phyloP scores from a whole-genome alignment of 2,113 vertebrate genomes.

The Galemys pyrenaicus region DNA sequence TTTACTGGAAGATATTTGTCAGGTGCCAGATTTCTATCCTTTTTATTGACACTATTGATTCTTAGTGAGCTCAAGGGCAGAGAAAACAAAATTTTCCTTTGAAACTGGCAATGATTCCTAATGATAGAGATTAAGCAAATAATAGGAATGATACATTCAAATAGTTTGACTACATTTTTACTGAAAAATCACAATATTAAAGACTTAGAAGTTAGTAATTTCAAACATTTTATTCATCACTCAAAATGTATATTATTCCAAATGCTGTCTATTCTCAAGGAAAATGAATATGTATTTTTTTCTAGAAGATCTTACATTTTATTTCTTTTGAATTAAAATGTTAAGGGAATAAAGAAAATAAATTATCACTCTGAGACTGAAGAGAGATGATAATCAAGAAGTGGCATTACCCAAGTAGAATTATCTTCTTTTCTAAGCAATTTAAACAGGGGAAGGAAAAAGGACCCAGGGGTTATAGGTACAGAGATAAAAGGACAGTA shows the following conservation, averaged over 20 bases:
- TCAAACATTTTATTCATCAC: slow-evolving; percentile 12
- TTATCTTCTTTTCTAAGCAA: background rate
- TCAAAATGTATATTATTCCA: background rate
- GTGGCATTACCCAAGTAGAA: background rate
- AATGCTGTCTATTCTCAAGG: background rate
- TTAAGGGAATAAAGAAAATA: background rate
- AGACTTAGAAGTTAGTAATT: background rate
- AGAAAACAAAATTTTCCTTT: background rate
- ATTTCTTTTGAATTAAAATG: slow-evolving; percentile 15
- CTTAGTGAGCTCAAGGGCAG: background rate
- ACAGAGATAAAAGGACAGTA: background rate
- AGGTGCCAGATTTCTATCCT: background rate
- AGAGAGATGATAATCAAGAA: background rate
- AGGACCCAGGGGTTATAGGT: background rate
- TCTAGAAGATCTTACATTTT: slow-evolving; percentile 16
- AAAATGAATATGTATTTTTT: background rate
- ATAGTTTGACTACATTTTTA: background rate
- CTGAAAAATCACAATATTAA: background rate
- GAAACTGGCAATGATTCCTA: background rate
- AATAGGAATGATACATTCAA: background rate
- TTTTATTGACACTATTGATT: background rate
- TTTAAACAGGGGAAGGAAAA: background rate
- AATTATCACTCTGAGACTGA: background rate
- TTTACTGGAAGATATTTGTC: background rate
- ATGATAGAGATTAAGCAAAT: background rate